A percentile compares a stretch with the other conserved stretches of the same genome.
Evolutionary conservation across 2,888 invertebrate species (phyloP).

Genomic region (Hydropsyche betteni): DNA sequence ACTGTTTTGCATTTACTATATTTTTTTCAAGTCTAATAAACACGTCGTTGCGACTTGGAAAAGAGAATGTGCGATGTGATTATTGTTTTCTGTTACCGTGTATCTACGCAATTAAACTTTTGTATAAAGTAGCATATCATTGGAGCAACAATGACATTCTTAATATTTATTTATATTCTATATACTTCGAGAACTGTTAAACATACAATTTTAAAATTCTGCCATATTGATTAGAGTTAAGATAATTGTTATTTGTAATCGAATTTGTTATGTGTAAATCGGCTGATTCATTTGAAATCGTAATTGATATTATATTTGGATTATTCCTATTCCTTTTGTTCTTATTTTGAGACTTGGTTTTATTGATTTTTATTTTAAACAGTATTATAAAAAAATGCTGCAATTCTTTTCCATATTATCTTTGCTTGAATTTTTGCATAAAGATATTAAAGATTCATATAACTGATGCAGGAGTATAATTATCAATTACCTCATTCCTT

Average conservation of each 20-base stretch:
- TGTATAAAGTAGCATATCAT: constrained; percentile 16
- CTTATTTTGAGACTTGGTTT: too few species aligned
- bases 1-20: constrained; percentile 2
- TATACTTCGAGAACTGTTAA: neutral
- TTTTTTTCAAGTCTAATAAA: neutral
- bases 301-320: too few species aligned
- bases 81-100: neutral
- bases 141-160: constrained; percentile 2
- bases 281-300: too few species aligned
- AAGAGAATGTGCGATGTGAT: constrained; percentile 1
- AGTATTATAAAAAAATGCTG: too few species aligned
- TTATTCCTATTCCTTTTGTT: too few species aligned
- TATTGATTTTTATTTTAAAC: too few species aligned
- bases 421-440: too few species aligned
- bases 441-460: too few species aligned
- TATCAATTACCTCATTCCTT: too few species aligned
- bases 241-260: constrained; percentile 1
- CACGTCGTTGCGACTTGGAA: neutral
- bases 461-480: too few species aligned
- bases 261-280: neutral
- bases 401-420: too few species aligned
- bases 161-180: constrained; percentile 1
- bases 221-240: constrained; percentile 26
- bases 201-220: neutral
- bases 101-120: neutral